phyloP scores from a whole-genome alignment of 2,113 vertebrate species.

The Tenebrosternarchus preto region DNA sequence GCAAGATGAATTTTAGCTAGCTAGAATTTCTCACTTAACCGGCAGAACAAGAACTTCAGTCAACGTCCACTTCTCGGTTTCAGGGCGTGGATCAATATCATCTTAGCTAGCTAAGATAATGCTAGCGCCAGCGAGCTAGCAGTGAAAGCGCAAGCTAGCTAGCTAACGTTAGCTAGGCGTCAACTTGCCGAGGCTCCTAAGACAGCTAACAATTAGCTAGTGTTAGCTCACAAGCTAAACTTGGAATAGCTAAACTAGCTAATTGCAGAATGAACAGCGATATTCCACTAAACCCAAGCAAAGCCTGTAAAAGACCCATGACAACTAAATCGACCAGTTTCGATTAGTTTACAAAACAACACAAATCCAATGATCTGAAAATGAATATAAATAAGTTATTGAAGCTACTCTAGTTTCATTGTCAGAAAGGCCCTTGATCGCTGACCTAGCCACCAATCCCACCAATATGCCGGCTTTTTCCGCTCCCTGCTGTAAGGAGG shows the following conservation, averaged over 20 bases:
- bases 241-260: background rate
- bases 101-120: slow-evolving; percentile 22
- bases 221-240: background rate
- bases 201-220: background rate
- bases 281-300: background rate
- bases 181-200: background rate
- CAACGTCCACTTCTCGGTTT: slow-evolving; percentile 13
- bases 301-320: background rate
- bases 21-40: background rate
- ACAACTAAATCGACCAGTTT: background rate
- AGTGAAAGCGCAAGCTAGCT: background rate
- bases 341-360: background rate
- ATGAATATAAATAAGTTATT: background rate
- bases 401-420: background rate
- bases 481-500: slow-evolving; percentile 42
- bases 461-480: slow-evolving; percentile 44
- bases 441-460: background rate
- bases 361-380: background rate
- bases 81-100: slow-evolving; percentile 50
- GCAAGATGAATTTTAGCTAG: too few species aligned
- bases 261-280: background rate
- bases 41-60: slow-evolving; percentile 23
- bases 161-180: background rate
- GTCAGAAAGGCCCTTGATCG: slow-evolving; percentile 31
- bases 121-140: background rate